phyloP scores from a whole-genome alignment of 2,888 invertebrate species.

The Drosophila quinaria region DNA sequence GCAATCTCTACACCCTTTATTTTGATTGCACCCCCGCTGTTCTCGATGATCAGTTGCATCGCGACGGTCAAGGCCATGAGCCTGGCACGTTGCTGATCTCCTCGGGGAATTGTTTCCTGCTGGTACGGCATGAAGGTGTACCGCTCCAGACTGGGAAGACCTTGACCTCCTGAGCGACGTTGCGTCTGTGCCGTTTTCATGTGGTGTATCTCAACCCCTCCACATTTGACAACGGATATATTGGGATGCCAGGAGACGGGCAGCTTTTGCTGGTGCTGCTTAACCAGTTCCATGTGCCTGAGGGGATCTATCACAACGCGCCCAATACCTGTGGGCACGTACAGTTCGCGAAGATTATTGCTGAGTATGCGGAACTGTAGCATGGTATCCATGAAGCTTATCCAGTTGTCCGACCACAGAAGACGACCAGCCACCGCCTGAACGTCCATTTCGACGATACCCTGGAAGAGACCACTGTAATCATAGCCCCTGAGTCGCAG shows the following conservation, averaged over 20 bases:
- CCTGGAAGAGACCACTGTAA: constrained; percentile 93
- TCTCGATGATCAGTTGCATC: constrained; percentile 92
- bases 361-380: constrained; percentile 95
- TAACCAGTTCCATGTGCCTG: constrained; percentile 87
- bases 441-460: constrained; percentile 91
- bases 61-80: constrained; percentile 89
- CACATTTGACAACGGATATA: constrained; percentile 91
- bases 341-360: constrained; percentile 91
- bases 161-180: constrained; percentile 91
- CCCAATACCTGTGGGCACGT: constrained; percentile 94
- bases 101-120: constrained; percentile 86
- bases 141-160: constrained; percentile 92
- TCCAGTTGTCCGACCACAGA: constrained; percentile 96
- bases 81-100: constrained; percentile 88
- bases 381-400: constrained; percentile 98
- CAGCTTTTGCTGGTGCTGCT: constrained; percentile 84
- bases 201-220: constrained; percentile 95
- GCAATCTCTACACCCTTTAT: constrained; percentile 91
- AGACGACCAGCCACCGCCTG: constrained; percentile 90
- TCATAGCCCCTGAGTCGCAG: constrained; percentile 94
- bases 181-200: constrained; percentile 96
- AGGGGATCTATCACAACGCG: constrained; percentile 92
- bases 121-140: constrained; percentile 93
- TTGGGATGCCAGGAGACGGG: constrained; percentile 90
- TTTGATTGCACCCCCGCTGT: constrained; percentile 89